A percentile compares a stretch with the other conserved stretches of the same genome.
Evolutionary conservation across 2,113 vertebrate species (phyloP).

Genomic region (Benitochromis conjunctus): DNA sequence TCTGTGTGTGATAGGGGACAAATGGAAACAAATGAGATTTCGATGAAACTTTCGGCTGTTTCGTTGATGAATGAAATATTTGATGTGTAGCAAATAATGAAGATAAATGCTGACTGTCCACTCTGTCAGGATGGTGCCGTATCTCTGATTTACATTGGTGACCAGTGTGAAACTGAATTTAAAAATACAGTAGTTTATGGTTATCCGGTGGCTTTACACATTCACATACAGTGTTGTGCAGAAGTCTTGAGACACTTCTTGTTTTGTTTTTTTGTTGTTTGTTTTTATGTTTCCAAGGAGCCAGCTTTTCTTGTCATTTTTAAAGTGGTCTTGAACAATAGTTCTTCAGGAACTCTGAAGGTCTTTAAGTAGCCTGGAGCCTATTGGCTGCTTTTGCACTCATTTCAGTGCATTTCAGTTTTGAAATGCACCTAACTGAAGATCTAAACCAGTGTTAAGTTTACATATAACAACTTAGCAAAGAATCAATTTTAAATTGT

Average conservation of each 20-base stretch:
- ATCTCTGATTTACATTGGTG: not conserved
- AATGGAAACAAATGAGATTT: not conserved
- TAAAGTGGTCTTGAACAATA: not conserved
- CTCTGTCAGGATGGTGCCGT: not conserved
- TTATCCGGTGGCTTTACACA: not conserved
- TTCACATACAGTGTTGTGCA: not conserved
- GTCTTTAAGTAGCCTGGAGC: not conserved
- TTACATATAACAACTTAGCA: not conserved
- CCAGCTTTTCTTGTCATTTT: too few relatives aligned
- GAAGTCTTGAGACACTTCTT: not conserved
- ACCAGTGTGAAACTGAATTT: not conserved
- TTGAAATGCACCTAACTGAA: not conserved
- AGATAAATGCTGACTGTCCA: not conserved
- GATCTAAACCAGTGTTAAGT: not conserved
- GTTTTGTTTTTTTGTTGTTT: fast-evolving
- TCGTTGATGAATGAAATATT: not conserved
- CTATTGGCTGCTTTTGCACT: not conserved
- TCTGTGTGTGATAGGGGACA: not conserved
- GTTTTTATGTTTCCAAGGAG: not conserved
- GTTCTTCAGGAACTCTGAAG: not conserved
- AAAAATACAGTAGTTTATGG: not conserved
- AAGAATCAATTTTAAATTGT: not conserved
- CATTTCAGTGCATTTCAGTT: not conserved
- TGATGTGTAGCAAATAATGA: not conserved
- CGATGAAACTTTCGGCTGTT: not conserved